phyloP scores from a whole-genome alignment of 2,888 invertebrate genomes.

The Polietes domitor region DNA sequence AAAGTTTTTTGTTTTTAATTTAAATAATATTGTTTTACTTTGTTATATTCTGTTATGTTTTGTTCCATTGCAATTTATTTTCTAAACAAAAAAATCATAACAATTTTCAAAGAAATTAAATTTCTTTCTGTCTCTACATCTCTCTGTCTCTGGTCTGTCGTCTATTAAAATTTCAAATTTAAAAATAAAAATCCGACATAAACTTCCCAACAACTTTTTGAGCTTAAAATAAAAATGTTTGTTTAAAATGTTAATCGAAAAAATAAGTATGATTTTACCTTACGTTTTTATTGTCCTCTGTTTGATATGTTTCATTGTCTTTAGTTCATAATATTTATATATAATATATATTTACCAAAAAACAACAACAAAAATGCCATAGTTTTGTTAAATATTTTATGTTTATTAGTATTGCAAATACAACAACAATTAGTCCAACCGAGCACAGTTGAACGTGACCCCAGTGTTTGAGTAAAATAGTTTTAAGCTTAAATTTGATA shows the following conservation, averaged over 20 bases:
- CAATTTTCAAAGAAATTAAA: background rate
- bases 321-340: constrained; percentile 3
- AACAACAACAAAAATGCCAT: constrained; percentile 67
- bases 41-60: constrained; percentile 20
- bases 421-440: background rate
- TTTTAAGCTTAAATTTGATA: too few species aligned
- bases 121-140: background rate
- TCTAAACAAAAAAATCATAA: background rate
- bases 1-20: constrained; percentile 22
- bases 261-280: constrained; percentile 12
- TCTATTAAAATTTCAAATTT: background rate
- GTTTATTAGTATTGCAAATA: constrained; percentile 38
- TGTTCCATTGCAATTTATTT: constrained; percentile 12
- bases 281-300: constrained; percentile 2
- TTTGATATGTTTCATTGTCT: constrained; percentile 29
- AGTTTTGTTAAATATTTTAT: constrained; percentile 48
- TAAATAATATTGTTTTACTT: constrained; percentile 39
- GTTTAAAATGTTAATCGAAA: background rate
- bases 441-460: constrained; percentile 18
- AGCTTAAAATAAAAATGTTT: constrained; percentile 12
- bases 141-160: constrained; percentile 31
- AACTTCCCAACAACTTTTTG: constrained; percentile 6
- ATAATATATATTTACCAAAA: background rate
- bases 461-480: too few species aligned
- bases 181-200: constrained; percentile 31